Base-by-base conservation (phyloP, 2,113 vertebrate species). In the Serilophus lunatus region DNA sequence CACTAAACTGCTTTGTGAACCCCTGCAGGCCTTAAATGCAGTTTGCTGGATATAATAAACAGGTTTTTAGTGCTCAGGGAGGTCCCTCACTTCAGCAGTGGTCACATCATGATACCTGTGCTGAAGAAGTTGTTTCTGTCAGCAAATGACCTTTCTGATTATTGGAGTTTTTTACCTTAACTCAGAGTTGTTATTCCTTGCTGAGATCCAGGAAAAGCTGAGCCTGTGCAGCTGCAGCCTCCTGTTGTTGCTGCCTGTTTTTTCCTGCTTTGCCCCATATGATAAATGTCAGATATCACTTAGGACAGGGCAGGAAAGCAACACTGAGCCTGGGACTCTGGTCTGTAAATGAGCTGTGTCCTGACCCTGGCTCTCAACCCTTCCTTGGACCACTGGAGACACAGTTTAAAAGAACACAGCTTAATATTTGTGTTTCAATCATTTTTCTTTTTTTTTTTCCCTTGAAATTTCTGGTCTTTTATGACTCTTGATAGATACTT, bases 111-210 rank as follows among this genome's bases (percentile, higher is more conserved):
- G 71, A 56, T 94, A 90, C 88, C 90, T 95, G 86, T 57, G 80
- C 92, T 93, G 88, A 65, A 81, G 76, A 76, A 92, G 80, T 23
- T 18, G 3, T 92, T 94, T 80, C 82, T 96, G 93, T 80, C 93
- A 93, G 40, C 78, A 69, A 93, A 74, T 82, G 92, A 95, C 90
- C 90, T 95, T 93, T 94, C 56, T 88, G 92, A 83, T 92, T 93
- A 57, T 38, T 90, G 91, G 28, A 82, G 86, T 14, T 90, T 92
- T 75, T 93, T 26, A n/a, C 80, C 91, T 56, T 88, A 93, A 92
- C 45, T 96, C 95, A 92, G 82, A 69, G 71, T 60, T 94, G 79
- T 93, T 95, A 42, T 95, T 96, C 93, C 89, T 92, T 91, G 45
- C 91, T 86, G 93, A 83, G 80, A 26, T 51, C 82, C 81, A 57